Percentiles rank a stretch among this genome's conserved stretches.
Evolutionary conservation across 1,140 invertebrate species (phyloP).

Genomic region (Ridgeia piscesae): DNA sequence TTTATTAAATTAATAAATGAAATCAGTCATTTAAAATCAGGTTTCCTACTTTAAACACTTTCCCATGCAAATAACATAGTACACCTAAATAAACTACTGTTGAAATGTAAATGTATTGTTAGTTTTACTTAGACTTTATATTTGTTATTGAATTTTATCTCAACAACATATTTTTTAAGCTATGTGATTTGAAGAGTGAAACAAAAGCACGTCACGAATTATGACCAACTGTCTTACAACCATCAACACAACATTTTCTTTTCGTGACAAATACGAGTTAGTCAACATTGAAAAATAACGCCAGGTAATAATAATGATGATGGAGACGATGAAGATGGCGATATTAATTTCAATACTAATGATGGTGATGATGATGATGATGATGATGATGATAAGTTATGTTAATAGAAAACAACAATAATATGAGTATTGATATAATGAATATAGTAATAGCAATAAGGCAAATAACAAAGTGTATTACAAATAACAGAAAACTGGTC

Average conservation of each 20-base stretch:
- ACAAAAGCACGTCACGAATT: not conserved
- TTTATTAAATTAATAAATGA: not conserved
- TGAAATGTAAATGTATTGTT: not conserved
- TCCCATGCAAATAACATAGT: not conserved
- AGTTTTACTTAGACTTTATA: not conserved
- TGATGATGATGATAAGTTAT: too few species aligned
- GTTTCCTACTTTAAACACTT: not conserved
- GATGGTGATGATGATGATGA: too few species aligned
- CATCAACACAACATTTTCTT: not conserved
- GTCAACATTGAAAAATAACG: not conserved
- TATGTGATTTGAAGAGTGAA: not conserved
- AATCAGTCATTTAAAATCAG: not conserved
- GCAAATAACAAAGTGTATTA: too few species aligned
- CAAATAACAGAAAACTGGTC: too few species aligned
- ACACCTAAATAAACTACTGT: not conserved
- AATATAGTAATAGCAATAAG: too few species aligned
- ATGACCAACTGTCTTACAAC: not conserved
- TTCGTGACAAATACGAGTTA: not conserved
- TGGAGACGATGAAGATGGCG: too few species aligned
- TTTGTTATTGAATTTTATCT: too few species aligned
- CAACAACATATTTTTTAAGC: too few species aligned
- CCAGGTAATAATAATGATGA: conserved; percentile 9
- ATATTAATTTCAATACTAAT: conserved; percentile 9
- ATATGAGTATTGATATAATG: too few species aligned
- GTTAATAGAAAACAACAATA: too few species aligned